Percentiles rank a stretch among this genome's conserved stretches.
Conservation (phyloP, 2,888 invertebrate species). For the Arge pagana region DNA sequence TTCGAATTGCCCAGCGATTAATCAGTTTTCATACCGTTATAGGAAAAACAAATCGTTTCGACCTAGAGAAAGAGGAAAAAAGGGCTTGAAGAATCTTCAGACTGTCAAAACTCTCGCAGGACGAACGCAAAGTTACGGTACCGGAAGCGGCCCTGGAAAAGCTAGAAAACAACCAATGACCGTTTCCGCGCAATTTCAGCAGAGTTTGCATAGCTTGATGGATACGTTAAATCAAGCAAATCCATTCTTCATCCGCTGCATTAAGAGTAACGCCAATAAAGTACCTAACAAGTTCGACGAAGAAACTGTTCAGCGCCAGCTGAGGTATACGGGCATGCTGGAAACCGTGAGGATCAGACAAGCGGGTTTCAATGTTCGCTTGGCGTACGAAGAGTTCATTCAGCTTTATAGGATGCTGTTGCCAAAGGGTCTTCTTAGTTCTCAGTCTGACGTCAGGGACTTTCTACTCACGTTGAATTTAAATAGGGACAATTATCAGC, state of each 20-base stretch:
- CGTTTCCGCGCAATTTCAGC: conserved; percentile 94
- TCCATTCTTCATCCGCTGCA: conserved; percentile 87
- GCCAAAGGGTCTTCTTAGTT: conserved; percentile 84
- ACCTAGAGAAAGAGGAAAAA: conserved; percentile 82
- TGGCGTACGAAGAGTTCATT: conserved; percentile 93
- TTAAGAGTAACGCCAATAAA: conserved; percentile 94
- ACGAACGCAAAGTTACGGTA: conserved; percentile 64
- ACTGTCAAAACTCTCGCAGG: conserved; percentile 90
- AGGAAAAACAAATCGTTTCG: conserved; percentile 94
- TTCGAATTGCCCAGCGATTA: not conserved
- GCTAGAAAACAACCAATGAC: conserved; percentile 88
- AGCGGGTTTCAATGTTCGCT: conserved; percentile 92
- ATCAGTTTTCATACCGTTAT: conserved; percentile 46
- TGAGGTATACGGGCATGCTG: conserved; percentile 95
- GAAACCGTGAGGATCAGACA: conserved; percentile 94
- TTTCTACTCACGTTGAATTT: conserved; percentile 84
- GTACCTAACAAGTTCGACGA: conserved; percentile 92
- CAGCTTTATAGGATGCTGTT: conserved; percentile 89
- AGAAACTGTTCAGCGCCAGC: conserved; percentile 86
- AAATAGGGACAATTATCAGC: conserved; percentile 88
- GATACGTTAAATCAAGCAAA: conserved; percentile 89
- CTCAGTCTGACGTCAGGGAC: conserved; percentile 82
- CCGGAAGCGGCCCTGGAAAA: conserved; percentile 58
- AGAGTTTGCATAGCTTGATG: conserved; percentile 90
- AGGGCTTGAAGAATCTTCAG: conserved; percentile 87